Conservation (phyloP, 2,888 invertebrate genomes). For the Lissocephala sabroskyi region DNA sequence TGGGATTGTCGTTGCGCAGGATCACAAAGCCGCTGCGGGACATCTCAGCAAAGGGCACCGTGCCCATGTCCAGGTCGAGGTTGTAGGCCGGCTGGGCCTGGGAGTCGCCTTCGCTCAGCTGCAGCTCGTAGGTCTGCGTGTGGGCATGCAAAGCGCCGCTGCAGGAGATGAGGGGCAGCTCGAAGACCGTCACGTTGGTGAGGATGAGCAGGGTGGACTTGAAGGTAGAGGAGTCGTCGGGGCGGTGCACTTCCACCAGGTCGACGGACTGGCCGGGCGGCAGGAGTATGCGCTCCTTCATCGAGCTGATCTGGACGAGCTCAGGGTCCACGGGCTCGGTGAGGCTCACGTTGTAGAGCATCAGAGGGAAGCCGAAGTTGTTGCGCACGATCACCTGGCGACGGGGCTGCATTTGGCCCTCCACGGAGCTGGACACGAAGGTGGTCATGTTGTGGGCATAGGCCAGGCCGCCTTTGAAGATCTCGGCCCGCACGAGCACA, state of each 20-base stretch:
- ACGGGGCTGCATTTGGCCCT: conserved; percentile 63
- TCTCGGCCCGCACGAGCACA: conserved; percentile 66
- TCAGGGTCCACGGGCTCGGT: conserved; percentile 62
- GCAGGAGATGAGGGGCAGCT: conserved; percentile 73
- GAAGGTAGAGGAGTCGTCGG: conserved; percentile 57
- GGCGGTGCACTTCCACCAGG: conserved; percentile 57
- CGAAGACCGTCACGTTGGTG: conserved; percentile 74
- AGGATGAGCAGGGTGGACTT: conserved; percentile 67
- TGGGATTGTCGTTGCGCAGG: conserved; percentile 68
- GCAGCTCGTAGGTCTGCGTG: conserved; percentile 47
- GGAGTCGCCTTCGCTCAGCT: conserved; percentile 5
- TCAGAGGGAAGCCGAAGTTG: conserved; percentile 81
- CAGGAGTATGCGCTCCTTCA: conserved; percentile 36
- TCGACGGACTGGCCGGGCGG: conserved; percentile 57
- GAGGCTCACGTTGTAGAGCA: conserved; percentile 81
- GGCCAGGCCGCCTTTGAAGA: conserved; percentile 66
- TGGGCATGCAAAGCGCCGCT: conserved; percentile 71
- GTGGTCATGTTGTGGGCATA: conserved; percentile 62
- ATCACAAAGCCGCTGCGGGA: conserved; percentile 67
- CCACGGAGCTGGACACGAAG: conserved; percentile 54
- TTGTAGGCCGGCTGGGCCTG: conserved; percentile 32
- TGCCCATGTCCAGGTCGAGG: conserved; percentile 68
- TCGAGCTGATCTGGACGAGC: conserved; percentile 30
- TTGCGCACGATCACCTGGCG: conserved; percentile 80
- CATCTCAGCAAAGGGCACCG: conserved; percentile 67